Base-by-base conservation (phyloP, 2,113 vertebrate genomes). In the Dicaeum eximium region DNA sequence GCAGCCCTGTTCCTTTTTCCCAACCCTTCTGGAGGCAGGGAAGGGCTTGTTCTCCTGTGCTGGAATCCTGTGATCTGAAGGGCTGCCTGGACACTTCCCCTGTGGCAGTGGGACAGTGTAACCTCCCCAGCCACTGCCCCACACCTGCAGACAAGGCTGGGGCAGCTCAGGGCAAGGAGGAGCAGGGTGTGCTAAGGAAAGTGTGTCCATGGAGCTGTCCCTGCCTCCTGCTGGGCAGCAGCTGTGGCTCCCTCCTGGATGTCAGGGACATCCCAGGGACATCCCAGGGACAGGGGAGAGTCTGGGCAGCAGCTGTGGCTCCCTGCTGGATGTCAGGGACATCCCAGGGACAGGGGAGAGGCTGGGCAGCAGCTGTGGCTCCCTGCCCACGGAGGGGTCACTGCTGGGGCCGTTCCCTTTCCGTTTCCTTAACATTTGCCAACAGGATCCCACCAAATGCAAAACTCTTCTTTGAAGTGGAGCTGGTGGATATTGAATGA, bases 391-490 rank as follows among this genome's bases (percentile, higher is more conserved):
- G 44, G 58, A 20, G 28, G 67, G 33, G 60, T 11, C 23, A 44
- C 37, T 37, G 60, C 37, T 20, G 33, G 71, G 21, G 21, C 45
- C 3, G 7, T 6, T 50, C 8, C 35, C 19, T 42, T 42, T 7
- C 15, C 5, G 30, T 14, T 88, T 97, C 98, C 98, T 99, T 99
- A 97, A 99, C 97, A 4, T 3, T 7, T 2, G 10, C 60, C 47
- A 85, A 70, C 98, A 99, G 99, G 98, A 99, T 99, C 65, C 99
- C 99, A 66, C 99, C 99, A 2, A 99, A 99, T 1, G 99, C 99
- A 14, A 99, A 99, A 69, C 99, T 99, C 13, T 98, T 98, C 90
- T 99, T 99, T 86, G 99, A 99, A 74, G 98, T 99, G 40, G 99
- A 99, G 91, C 81, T 99, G 92, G 99, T 99, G 80, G 94, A 99